Evolutionary conservation across 37 sponge, comb jelly and placozoan species (phyloP).

Genomic region (Agelas oroides): DNA sequence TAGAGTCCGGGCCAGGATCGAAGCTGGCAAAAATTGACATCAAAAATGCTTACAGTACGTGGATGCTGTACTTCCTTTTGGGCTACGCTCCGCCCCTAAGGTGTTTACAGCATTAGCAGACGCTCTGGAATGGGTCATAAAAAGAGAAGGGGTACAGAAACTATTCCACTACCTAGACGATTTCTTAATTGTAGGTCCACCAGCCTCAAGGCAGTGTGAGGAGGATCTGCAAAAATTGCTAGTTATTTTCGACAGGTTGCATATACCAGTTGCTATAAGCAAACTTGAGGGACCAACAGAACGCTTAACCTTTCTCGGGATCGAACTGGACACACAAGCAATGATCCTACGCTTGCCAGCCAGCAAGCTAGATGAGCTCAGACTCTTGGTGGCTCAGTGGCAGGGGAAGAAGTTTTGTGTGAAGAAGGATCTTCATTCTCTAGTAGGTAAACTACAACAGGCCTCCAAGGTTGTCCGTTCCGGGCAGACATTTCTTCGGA

Average conservation of each 20-base stretch:
- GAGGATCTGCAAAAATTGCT: background rate
- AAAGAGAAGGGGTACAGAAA: background rate
- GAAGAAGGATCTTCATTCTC: background rate
- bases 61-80: conserved; percentile 45
- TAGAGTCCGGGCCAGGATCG: background rate
- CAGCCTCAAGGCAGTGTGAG: conserved; percentile 2
- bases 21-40: conserved; percentile 15
- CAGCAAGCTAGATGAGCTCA: conserved; percentile 19
- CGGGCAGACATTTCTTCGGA: background rate
- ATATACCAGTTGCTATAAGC: conserved; percentile 23
- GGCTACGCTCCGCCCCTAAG: conserved; percentile 5
- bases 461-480: conserved; percentile 33
- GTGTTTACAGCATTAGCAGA: conserved; percentile 29
- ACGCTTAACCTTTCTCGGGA: conserved; percentile 12
- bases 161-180: conserved; percentile 44
- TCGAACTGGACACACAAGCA: conserved; percentile 1
- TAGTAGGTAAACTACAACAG: conserved; percentile 29
- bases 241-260: background rate
- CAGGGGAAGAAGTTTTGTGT: background rate
- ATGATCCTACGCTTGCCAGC: background rate
- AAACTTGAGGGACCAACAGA: conserved; percentile 42
- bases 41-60: conserved; percentile 15
- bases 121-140: conserved; percentile 36
- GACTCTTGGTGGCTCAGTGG: conserved; percentile 8
- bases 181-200: background rate